These are phyloP conservation scores for Tetranychus truncatus DNA, from an alignment of 2,888 invertebrate species.

Conservation along the genomic window DNA sequence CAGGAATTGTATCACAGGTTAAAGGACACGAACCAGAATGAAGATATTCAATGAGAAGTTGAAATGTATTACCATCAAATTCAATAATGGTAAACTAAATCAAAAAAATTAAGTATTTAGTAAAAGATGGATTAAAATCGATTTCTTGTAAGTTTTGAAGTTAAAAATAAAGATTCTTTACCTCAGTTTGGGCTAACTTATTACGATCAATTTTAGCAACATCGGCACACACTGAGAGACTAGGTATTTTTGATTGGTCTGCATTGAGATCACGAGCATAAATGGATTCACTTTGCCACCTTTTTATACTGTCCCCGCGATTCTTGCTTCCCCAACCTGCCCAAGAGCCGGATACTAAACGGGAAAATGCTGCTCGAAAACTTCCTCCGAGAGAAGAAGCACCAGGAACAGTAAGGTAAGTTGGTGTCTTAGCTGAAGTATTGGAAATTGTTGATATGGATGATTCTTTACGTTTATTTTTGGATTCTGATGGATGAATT, in stretches of 20 bases:
- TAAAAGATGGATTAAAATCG: no score
- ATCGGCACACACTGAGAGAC: constrained; percentile 72
- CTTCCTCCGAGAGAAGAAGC: constrained; percentile 17
- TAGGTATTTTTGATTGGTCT: constrained; percentile 43
- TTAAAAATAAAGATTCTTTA: constrained; percentile 29
- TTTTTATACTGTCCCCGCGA: constrained; percentile 26
- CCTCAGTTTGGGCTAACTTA: constrained; percentile 77
- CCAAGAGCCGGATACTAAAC: constrained; percentile 27
- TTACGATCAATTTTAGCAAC: constrained; percentile 80
- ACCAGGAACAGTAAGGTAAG: constrained; percentile 23
- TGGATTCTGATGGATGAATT: constrained; percentile 17
- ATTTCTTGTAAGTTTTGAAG: no score
- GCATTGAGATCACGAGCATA: constrained; percentile 29
- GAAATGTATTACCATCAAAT: constrained; percentile 81
- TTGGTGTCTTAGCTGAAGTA: constrained; percentile 18
- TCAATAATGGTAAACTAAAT: constrained; percentile 78
- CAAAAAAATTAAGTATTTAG: background rate
- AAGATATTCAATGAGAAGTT: constrained; percentile 69
- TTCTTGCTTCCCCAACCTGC: constrained; percentile 27
- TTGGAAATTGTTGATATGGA: constrained; percentile 13
- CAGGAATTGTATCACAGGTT: constrained; percentile 77
- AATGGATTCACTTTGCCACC: constrained; percentile 29
- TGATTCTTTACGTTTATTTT: constrained; percentile 20
- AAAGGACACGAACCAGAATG: constrained; percentile 80
- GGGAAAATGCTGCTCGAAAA: constrained; percentile 24